A percentile compares a stretch with the other conserved stretches of the same genome.
These are phyloP conservation scores for Pyrrhopygopsis socrates DNA, from an alignment of 2,888 invertebrate genomes.

Conservation along the genomic window DNA sequence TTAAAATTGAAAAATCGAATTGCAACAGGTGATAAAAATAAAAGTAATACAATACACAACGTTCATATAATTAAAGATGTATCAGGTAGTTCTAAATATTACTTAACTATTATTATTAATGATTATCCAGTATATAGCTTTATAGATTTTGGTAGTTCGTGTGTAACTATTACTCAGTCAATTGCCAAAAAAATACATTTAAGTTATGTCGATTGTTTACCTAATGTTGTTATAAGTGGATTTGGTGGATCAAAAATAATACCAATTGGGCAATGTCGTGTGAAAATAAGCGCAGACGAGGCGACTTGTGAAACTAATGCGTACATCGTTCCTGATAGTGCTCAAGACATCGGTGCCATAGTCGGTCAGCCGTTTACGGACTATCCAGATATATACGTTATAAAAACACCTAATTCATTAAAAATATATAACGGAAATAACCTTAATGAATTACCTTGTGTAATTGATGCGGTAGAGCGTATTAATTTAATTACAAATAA, in stretches of 20 bases:
- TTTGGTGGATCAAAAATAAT: background rate
- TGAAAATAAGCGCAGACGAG: background rate
- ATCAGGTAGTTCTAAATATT: slow-evolving; percentile 1
- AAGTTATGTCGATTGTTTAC: background rate
- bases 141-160: slow-evolving; percentile 4
- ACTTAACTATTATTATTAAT: background rate
- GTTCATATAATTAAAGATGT: background rate
- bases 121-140: background rate
- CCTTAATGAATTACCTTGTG: background rate
- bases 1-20: background rate
- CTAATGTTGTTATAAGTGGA: background rate
- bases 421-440: background rate
- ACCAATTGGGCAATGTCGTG: background rate
- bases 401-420: background rate
- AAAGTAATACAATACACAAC: background rate
- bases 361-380: slow-evolving; percentile 11
- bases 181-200: background rate
- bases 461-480: background rate
- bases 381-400: background rate
- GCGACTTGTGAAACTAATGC: background rate
- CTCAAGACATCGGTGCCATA: background rate
- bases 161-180: background rate
- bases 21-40: background rate
- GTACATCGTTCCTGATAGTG: slow-evolving; percentile 3
- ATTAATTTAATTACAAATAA: background rate